These are phyloP conservation scores for Dendroctonus valens DNA, from an alignment of 1,140 invertebrate species.

Conservation along the genomic window DNA sequence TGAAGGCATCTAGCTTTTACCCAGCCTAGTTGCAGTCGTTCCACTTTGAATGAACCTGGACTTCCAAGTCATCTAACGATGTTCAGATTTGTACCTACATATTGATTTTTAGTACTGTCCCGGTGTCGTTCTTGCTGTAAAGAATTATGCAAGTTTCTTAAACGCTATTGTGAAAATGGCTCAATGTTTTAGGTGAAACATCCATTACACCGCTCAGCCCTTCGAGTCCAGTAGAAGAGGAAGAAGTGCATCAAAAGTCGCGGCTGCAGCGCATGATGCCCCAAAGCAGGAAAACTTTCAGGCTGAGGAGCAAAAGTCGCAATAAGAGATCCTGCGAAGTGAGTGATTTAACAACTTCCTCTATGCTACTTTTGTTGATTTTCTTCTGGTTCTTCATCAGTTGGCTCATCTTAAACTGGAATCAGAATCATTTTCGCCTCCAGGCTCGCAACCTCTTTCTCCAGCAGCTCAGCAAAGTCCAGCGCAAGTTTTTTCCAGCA, in stretches of 20 bases:
- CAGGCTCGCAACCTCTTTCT: conserved; percentile 8
- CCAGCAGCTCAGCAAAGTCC: conserved; percentile 9
- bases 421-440: conserved; percentile 20
- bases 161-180: too few relatives aligned
- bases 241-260: conserved; percentile 64
- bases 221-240: conserved; percentile 66
- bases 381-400: conserved; percentile 9
- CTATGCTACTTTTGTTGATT: too few relatives aligned
- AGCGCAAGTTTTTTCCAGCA: conserved; percentile 21
- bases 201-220: conserved; percentile 72
- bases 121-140: too few relatives aligned
- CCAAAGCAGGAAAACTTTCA: conserved; percentile 91
- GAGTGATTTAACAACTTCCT: not conserved
- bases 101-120: too few relatives aligned
- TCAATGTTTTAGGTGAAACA: conserved; percentile 60
- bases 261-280: conserved; percentile 89
- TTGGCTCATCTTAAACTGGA: conserved; percentile 34
- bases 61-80: too few relatives aligned
- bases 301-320: conserved; percentile 70
- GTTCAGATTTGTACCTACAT: too few relatives aligned
- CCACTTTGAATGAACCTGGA: too few relatives aligned
- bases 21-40: too few relatives aligned
- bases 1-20: too few relatives aligned
- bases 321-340: conserved; percentile 39
- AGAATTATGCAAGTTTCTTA: too few relatives aligned